Base-by-base conservation (phyloP, 2,113 vertebrate species). In the Alaudala cheleensis region DNA sequence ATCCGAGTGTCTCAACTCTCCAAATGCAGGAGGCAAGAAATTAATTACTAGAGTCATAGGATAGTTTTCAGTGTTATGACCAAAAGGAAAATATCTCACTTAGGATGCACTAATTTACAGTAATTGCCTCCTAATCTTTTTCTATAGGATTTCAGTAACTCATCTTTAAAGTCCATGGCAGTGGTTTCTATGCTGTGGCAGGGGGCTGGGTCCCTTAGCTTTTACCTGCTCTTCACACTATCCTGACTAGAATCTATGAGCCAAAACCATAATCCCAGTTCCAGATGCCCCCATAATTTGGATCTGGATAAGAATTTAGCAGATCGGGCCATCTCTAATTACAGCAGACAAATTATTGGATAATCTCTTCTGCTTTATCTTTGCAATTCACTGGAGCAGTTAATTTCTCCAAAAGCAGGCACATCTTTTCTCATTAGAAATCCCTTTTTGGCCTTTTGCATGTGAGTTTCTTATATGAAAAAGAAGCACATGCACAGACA, bases 291-390 rank as follows among this genome's bases (percentile, higher is more conserved):
- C 92, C 47, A 39, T 88, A 84, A 72, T 96, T 95, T 95, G 80
- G 33, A 91, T 92, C 88, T 93, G 77, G 73, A 81, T 93, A 95
- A 92, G 60, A 96, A 79, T 80, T 72, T 78, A 79, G 87, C 70
- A 93, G 42, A 70, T 95, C 45, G 14, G 49, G 51, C 88, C 92
- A 95, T 92, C 85, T 96, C 91, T 96, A 97, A 95, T 97, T 97
- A 94, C 94, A 97, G 92, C 42, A 95, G 97, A 97, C 95, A 93
- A 95, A 97, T 98, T 97, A 97, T 97, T 98, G 95, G 97, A 98
- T 97, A 97, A 98, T 98, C 98, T 98, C 97, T 97, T 97, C 96
- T 96, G 93, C 92, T 98, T 98, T 98, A 98, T 97, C 97, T 97
- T 97, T 96, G 82, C 96, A 98, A 98, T 97, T 98, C 98, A 98